These are phyloP conservation scores for Neoascia interrupta DNA, from an alignment of 2,888 invertebrate genomes.

Conservation along the genomic window DNA sequence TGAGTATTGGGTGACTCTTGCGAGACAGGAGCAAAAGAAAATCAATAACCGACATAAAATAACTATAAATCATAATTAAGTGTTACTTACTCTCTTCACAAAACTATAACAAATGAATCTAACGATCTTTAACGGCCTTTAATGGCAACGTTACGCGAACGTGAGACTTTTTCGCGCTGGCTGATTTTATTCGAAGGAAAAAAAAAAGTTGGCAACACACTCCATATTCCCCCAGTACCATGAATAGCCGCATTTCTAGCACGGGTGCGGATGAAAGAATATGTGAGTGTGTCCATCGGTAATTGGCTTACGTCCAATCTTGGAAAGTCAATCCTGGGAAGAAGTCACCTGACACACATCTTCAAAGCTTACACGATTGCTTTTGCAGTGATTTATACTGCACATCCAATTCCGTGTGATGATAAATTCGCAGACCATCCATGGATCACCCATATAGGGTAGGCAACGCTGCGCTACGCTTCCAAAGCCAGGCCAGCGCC, in stretches of 20 bases:
- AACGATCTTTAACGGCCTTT: constrained; percentile 64
- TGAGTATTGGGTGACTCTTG: constrained; percentile 16
- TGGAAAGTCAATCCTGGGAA: constrained; percentile 57
- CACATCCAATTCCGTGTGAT: constrained; percentile 40
- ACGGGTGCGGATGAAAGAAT: constrained; percentile 44
- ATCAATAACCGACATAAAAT: constrained; percentile 66
- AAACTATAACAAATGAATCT: constrained; percentile 68
- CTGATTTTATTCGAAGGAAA: constrained; percentile 4
- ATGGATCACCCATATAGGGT: constrained; percentile 50
- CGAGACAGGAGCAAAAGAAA: constrained; percentile 19
- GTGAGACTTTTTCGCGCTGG: constrained; percentile 60
- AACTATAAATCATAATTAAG: constrained; percentile 66
- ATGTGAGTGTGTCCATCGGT: constrained; percentile 39
- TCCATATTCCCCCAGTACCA: constrained; percentile 1
- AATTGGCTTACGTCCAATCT: constrained; percentile 62
- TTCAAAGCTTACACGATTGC: constrained; percentile 37
- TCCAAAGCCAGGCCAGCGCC: no score
- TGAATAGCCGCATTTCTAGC: constrained; percentile 14
- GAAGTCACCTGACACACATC: constrained; percentile 62
- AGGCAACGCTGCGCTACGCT: constrained; percentile 14
- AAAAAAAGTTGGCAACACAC: constrained; percentile 42
- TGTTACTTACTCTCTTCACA: constrained; percentile 64
- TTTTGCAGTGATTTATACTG: constrained; percentile 62
- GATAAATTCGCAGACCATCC: constrained; percentile 40
- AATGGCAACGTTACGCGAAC: constrained; percentile 62